Percentiles rank a stretch among this genome's conserved stretches.
Evolutionary conservation across 92 coral and sea anemone genomes (phyloP).

Genomic region (Epizoanthus fatuus): DNA sequence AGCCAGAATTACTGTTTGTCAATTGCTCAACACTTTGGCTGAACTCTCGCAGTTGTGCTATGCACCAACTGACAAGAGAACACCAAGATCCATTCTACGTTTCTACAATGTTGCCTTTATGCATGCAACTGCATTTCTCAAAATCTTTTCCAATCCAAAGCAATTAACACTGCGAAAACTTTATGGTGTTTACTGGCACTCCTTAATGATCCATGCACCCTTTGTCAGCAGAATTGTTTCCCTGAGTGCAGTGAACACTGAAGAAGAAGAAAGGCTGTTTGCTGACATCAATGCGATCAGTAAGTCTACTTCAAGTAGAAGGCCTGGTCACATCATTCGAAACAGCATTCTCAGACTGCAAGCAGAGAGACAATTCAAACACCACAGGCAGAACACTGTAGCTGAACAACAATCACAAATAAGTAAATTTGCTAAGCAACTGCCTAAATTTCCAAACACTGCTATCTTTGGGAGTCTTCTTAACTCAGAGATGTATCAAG

Average conservation of each 20-base stretch:
- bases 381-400: neutral
- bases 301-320: conserved; percentile 31
- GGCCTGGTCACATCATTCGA: conserved; percentile 12
- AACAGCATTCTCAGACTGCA: conserved; percentile 34
- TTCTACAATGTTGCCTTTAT: conserved; percentile 43
- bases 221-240: conserved; percentile 16
- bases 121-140: conserved; percentile 23
- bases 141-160: conserved; percentile 1
- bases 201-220: conserved; percentile 43
- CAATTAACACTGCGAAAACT: conserved; percentile 54
- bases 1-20: conserved; percentile 18
- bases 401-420: neutral
- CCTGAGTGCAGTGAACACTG: conserved; percentile 23
- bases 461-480: neutral
- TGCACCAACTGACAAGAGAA: conserved; percentile 35
- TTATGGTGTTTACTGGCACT: conserved; percentile 65
- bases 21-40: conserved; percentile 40
- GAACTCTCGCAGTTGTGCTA: conserved; percentile 34
- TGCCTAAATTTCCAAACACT: neutral
- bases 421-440: neutral
- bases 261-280: conserved; percentile 45
- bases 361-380: conserved; percentile 24
- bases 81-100: conserved; percentile 47
- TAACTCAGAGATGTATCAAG: neutral
- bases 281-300: conserved; percentile 27